These are phyloP conservation scores for Geococcyx californianus DNA, from an alignment of 2,113 vertebrate species.

Conservation along the genomic window DNA sequence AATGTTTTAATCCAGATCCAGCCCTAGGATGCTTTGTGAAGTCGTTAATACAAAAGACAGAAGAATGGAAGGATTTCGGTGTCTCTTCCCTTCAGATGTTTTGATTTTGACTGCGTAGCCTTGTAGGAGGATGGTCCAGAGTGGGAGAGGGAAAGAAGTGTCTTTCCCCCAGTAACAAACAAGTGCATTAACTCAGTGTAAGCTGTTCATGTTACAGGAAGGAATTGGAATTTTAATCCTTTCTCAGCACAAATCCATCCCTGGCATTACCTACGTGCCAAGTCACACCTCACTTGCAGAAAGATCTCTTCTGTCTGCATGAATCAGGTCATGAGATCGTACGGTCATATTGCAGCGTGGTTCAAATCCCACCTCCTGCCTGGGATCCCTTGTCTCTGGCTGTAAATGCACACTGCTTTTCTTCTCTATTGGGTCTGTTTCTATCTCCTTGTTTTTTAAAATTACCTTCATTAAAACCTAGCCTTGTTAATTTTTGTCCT, in stretches of 20 bases:
- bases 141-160: background rate
- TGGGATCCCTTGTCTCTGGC: background rate
- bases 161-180: background rate
- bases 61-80: background rate
- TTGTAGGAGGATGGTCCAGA: background rate
- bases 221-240: background rate
- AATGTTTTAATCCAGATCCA: background rate
- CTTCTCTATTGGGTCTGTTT: background rate
- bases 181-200: background rate
- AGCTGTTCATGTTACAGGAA: background rate
- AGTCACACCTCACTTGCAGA: background rate
- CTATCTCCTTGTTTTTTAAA: background rate
- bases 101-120: background rate
- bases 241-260: background rate
- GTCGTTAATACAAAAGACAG: background rate
- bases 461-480: background rate
- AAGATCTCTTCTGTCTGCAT: background rate
- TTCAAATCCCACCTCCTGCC: background rate
- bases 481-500: background rate
- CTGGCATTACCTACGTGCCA: background rate
- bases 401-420: background rate
- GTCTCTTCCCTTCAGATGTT: background rate
- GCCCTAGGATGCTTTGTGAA: background rate
- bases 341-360: rapidly evolving
- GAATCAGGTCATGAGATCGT: background rate